These are phyloP conservation scores for Heliconius charithonia DNA, from an alignment of 2,888 invertebrate genomes.

Conservation along the genomic window DNA sequence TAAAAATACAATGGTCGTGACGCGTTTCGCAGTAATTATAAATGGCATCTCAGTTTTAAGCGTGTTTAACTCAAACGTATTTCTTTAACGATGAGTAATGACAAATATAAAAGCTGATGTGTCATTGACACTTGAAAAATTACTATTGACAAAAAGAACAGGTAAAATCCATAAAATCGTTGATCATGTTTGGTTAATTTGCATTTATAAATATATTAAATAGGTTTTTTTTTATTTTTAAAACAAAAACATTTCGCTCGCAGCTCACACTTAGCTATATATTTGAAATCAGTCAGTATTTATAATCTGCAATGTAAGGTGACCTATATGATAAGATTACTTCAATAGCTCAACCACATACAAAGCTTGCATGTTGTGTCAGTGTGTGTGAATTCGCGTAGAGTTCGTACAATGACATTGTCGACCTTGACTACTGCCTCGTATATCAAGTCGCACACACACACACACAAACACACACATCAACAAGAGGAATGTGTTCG, in stretches of 20 bases:
- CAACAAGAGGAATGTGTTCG: conserved; percentile 67
- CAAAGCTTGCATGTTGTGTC: conserved; percentile 57
- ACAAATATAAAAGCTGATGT: conserved; percentile 32
- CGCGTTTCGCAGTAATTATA: neutral
- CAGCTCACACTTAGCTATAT: conserved; percentile 29
- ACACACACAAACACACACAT: conserved; percentile 60
- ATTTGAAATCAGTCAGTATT: conserved; percentile 58
- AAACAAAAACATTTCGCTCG: conserved; percentile 3
- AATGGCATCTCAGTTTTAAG: neutral
- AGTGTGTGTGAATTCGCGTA: conserved; percentile 70
- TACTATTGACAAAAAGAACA: conserved; percentile 36
- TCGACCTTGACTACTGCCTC: conserved; percentile 81
- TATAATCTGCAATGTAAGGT: conserved; percentile 81
- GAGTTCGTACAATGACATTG: conserved; percentile 81
- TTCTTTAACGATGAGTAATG: conserved; percentile 35
- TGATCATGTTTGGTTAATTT: conserved; percentile 26
- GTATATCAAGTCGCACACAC: conserved; percentile 63
- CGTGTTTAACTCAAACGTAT: conserved; percentile 31
- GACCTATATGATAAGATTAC: conserved; percentile 84
- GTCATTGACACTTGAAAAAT: conserved; percentile 41
- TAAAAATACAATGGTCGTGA: neutral
- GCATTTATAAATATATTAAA: conserved; percentile 18
- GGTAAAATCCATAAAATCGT: conserved; percentile 37
- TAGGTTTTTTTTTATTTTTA: conserved; percentile 10
- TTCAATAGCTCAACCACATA: conserved; percentile 70